Conservation (phyloP, 2,113 vertebrate genomes). For the Ctenomys sociabilis region DNA sequence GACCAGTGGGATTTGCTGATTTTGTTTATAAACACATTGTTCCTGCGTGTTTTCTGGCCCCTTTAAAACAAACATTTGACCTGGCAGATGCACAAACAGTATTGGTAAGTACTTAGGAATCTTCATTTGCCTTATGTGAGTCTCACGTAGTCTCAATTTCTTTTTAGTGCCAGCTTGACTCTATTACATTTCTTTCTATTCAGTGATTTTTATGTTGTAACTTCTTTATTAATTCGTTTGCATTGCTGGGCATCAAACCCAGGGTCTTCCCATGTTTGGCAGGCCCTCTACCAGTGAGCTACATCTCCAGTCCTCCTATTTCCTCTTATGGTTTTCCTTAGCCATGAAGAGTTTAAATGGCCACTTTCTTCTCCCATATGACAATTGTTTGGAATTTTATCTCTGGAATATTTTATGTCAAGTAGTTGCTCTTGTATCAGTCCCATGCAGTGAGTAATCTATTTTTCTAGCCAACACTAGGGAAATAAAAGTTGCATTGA, state of each 20-base stretch:
- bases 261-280: too few species aligned
- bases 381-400: background rate
- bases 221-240: background rate
- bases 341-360: background rate
- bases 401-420: background rate
- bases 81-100: constrained; percentile 97
- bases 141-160: background rate
- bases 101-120: constrained; percentile 88
- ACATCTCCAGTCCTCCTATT: background rate
- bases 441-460: background rate
- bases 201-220: constrained; percentile 24
- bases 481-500: background rate
- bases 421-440: background rate
- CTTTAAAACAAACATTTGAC: constrained; percentile 97
- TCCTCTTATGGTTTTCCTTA: background rate
- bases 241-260: too few species aligned
- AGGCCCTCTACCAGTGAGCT: background rate
- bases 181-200: background rate
- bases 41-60: constrained; percentile 97
- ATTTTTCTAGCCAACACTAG: background rate
- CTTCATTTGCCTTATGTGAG: background rate
- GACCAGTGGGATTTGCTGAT: constrained; percentile 96
- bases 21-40: constrained; percentile 99
- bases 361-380: background rate
- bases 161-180: background rate